Conservation (phyloP, 2,113 vertebrate species). For the Thinocorus orbignyianus region DNA sequence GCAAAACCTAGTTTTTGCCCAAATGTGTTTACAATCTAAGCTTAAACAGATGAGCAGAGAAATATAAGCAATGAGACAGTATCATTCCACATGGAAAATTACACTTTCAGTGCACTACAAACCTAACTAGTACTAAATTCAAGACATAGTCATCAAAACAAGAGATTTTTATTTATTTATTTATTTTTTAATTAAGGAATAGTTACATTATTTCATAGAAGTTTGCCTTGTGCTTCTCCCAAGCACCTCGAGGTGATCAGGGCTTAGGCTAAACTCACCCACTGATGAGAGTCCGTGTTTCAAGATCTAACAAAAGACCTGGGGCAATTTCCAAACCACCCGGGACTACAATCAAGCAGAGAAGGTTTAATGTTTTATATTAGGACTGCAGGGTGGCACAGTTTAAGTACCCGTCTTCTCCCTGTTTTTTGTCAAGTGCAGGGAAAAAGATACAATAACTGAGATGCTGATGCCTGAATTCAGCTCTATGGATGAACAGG, state of each 20-base stretch:
- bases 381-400: background rate
- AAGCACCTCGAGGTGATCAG: background rate
- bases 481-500: background rate
- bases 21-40: background rate
- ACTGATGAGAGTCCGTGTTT: background rate
- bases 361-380: background rate
- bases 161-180: background rate
- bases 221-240: background rate
- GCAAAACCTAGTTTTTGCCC: background rate
- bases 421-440: background rate
- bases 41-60: background rate
- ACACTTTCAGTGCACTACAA: background rate
- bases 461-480: background rate
- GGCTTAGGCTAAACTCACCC: background rate
- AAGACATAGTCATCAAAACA: background rate
- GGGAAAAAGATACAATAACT: background rate
- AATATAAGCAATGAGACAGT: background rate
- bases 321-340: background rate
- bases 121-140: background rate
- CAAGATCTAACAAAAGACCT: background rate
- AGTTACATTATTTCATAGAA: background rate
- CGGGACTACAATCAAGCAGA: background rate
- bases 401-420: background rate
- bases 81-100: background rate
- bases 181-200: background rate